Evolutionary conservation across 2,888 invertebrate species (phyloP).

Genomic region (Cephus pygmeus): DNA sequence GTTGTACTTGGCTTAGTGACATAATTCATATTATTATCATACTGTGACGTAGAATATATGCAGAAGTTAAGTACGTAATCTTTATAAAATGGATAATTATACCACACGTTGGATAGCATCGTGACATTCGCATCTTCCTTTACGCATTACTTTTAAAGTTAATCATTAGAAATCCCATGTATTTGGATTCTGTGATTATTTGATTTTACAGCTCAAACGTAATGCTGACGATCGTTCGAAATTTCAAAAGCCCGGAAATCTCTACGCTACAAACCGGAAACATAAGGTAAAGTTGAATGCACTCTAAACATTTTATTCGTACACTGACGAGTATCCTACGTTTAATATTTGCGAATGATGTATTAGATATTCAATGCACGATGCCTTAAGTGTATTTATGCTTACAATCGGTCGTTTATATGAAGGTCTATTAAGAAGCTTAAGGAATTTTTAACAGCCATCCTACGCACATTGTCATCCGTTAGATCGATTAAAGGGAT

Average conservation of each 20-base stretch:
- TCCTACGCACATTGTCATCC: neutral
- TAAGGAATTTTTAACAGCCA: neutral
- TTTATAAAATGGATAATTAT: no score
- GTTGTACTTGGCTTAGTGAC: neutral
- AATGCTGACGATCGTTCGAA: conserved; percentile 25
- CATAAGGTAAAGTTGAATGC: neutral
- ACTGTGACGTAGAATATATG: neutral
- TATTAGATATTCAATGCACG: neutral
- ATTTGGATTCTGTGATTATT: neutral
- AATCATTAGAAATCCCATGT: neutral
- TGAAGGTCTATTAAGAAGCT: neutral
- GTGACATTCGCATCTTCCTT: no score
- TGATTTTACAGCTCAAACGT: conserved; percentile 25
- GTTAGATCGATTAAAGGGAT: neutral
- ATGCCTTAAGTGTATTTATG: neutral
- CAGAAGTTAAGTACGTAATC: no score
- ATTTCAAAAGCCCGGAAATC: conserved; percentile 27
- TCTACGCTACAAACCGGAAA: neutral
- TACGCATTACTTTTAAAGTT: neutral
- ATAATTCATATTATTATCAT: neutral
- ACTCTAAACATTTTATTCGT: neutral
- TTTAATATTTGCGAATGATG: neutral
- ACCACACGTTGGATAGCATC: no score
- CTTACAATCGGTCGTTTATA: neutral
- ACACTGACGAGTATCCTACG: neutral